Conservation (phyloP, 2,888 invertebrate genomes). For the Lepidocyrtinus sp. region DNA sequence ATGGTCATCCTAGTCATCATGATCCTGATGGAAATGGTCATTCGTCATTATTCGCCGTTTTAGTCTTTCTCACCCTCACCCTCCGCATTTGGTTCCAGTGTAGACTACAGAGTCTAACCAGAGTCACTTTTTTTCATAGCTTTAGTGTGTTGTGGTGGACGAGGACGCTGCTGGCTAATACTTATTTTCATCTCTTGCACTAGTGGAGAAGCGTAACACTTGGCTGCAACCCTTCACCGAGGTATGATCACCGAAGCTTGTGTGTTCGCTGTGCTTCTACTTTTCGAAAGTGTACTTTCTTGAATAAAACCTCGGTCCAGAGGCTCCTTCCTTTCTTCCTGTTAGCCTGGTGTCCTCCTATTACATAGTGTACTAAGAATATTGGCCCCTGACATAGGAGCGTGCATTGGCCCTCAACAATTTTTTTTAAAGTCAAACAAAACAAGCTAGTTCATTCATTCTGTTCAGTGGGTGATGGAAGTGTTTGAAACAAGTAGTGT, state of each 20-base stretch:
- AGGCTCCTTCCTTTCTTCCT: constrained; percentile 30
- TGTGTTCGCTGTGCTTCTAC: constrained; percentile 29
- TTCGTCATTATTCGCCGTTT: constrained; percentile 39
- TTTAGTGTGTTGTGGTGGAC: no score
- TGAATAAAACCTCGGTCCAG: constrained; percentile 34
- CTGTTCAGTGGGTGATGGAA: no score
- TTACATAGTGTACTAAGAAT: no score
- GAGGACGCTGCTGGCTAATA: constrained; percentile 17
- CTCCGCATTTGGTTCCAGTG: no score
- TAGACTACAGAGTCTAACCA: no score
- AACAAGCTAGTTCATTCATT: no score
- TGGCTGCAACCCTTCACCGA: constrained; percentile 58
- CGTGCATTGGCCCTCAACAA: no score
- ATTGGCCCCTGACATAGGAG: no score
- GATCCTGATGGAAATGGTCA: constrained; percentile 35
- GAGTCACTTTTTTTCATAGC: no score
- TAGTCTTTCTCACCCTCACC: constrained; percentile 16
- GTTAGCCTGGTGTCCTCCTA: no score
- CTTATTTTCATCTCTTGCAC: constrained; percentile 45
- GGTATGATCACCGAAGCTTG: constrained; percentile 47
- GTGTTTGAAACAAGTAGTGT: no score
- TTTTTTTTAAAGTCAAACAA: no score
- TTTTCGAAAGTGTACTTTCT: neutral
- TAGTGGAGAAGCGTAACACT: constrained; percentile 47
- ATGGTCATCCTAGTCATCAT: neutral